Conservation (phyloP, 2,113 vertebrate genomes). For the Sakesphorus luctuosus region DNA sequence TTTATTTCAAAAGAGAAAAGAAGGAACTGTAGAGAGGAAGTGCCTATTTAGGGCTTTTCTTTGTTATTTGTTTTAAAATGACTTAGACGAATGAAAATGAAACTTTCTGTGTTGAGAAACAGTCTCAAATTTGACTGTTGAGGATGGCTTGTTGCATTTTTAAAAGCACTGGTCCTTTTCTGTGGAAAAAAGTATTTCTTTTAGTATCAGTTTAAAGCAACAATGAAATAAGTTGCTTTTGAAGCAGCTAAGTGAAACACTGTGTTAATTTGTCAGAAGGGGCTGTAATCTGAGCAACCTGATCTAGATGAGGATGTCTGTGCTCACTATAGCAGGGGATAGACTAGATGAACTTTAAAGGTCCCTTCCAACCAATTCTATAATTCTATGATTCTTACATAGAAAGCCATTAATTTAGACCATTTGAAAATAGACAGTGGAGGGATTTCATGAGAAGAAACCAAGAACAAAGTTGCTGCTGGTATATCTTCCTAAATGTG, state of each 20-base stretch:
- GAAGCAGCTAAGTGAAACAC: not conserved
- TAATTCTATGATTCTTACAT: not conserved
- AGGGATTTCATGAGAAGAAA: not conserved
- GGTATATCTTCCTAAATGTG: not conserved
- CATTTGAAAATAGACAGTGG: not conserved
- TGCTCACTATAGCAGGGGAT: not conserved
- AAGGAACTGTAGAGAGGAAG: constrained; percentile 54
- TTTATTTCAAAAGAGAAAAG: constrained; percentile 35
- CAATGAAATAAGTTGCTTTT: not conserved
- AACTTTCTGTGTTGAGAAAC: constrained; percentile 22
- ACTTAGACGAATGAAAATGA: constrained; percentile 40
- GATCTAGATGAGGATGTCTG: not conserved
- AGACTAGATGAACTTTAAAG: not conserved
- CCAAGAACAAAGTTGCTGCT: not conserved
- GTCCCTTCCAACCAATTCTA: not conserved
- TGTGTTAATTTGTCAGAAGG: not conserved
- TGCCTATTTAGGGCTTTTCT: not conserved
- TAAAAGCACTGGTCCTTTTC: not conserved
- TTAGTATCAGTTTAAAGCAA: not conserved
- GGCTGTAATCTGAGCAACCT: not conserved
- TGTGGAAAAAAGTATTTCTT: not conserved
- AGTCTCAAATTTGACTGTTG: not conserved
- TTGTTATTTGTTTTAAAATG: not conserved
- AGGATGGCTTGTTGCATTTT: not conserved
- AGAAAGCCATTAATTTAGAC: not conserved